Base-by-base conservation (phyloP, 2,888 invertebrate genomes). In the Cordylochernes scorpioides region DNA sequence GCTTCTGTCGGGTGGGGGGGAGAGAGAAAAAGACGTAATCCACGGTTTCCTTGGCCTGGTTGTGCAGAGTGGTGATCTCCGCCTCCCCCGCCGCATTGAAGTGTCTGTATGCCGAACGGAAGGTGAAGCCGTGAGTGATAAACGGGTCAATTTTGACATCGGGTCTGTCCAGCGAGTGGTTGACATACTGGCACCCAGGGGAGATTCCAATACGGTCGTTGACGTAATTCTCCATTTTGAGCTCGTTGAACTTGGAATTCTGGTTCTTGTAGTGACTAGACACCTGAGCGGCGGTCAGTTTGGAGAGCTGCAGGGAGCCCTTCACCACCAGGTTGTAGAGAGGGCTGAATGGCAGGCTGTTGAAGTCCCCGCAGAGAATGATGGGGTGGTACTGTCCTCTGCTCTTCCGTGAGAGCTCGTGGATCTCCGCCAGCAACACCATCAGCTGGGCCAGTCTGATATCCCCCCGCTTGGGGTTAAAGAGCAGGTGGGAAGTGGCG, bases 401-500 rank as follows among this genome's bases (percentile, higher is more conserved):
- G 3, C 16, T 28, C 17, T 19, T 25, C 10, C 27, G 14, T n/a
- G n/a, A n/a, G n/a, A n/a, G n/a, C 42, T 71, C 60, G 41, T 82
- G 75, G 4, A 97, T 57, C 53, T 84, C 78, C 0, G 77, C 68
- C 8, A 97, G 55, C 6, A 97, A 57, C 18, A 78, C 50, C 45
- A 74, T 71, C 21, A 72, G 58, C 55, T 97, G 94, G 0, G 77
- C 84, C 17, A 91, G 57, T 41, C 86, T 67, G 1, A 91, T 67
- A 51, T 94, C 91, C 13, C 73, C 68, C 21, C 94, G 60, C 41
- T 58, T 67, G 0, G 80, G 84, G 59, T 94, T 94, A 52, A 73
- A 97, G 7, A 94, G 57, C 25, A 97, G 59, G 54, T 97, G 97
- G 0, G 94, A 94, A 8, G 82, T 94, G 3, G 80, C 77, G 1